Evolutionary conservation across 2,888 invertebrate species (phyloP).

Genomic region (Tenthredo notha): DNA sequence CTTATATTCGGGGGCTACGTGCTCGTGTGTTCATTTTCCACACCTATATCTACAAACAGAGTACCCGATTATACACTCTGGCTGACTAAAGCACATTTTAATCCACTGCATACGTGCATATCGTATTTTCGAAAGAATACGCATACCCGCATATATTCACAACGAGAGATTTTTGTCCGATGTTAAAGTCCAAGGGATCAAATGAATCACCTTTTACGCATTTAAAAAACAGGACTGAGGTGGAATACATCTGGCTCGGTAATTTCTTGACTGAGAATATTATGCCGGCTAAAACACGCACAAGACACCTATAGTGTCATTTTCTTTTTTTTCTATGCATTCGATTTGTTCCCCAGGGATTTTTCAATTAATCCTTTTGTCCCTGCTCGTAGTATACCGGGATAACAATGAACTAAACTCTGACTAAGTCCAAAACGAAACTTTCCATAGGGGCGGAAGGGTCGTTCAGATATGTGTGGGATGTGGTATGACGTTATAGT

Average conservation of each 20-base stretch:
- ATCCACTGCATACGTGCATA: background rate
- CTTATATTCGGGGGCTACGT: background rate
- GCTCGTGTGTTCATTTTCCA: background rate
- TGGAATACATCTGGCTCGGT: background rate
- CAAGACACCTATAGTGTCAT: background rate
- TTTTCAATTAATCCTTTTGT: slow-evolving; percentile 41
- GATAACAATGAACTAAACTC: slow-evolving; percentile 10
- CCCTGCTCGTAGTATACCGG: background rate
- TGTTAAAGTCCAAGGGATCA: background rate
- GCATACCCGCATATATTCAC: background rate
- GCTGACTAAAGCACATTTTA: background rate
- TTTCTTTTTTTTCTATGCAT: background rate
- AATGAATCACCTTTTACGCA: background rate
- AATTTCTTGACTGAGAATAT: background rate
- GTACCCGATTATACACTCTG: background rate
- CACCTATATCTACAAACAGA: background rate
- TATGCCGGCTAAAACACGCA: background rate
- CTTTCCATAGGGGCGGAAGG: slow-evolving; percentile 46
- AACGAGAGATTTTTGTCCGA: background rate
- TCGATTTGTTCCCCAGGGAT: background rate
- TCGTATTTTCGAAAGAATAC: background rate
- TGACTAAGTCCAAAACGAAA: slow-evolving; percentile 3
- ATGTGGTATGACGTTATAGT: background rate
- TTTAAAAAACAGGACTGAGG: background rate
- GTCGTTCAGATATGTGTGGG: slow-evolving; percentile 13